These are phyloP conservation scores for Callithrix jacchus DNA, from an alignment of 2,113 vertebrate species.

Conservation along the genomic window DNA sequence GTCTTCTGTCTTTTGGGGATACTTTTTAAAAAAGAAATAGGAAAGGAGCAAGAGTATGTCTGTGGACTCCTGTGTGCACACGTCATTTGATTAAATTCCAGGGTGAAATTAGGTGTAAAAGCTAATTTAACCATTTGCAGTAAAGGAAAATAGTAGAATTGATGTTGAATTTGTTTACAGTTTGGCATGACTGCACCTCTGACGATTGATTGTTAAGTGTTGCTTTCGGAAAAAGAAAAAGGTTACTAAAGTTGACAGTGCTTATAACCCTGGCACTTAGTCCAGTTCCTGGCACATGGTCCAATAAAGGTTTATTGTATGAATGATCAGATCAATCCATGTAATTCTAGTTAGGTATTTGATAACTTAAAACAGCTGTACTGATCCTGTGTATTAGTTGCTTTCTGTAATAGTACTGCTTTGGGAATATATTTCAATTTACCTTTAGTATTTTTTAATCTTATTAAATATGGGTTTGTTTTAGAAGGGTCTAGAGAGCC, in stretches of 20 bases:
- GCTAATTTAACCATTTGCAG: neutral
- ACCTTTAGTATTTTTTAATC: neutral
- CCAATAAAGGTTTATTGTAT: neutral
- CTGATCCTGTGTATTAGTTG: neutral
- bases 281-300: neutral
- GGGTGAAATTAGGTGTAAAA: conserved; percentile 14
- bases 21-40: neutral
- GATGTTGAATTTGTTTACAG: neutral
- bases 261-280: neutral
- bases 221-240: neutral
- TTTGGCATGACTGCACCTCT: neutral
- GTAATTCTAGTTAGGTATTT: conserved; percentile 29
- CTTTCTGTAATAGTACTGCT: neutral
- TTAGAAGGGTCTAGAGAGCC: neutral
- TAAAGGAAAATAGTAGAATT: neutral
- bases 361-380: neutral
- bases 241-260: neutral
- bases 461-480: neutral
- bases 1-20: neutral
- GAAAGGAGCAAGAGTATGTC: neutral
- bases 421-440: neutral
- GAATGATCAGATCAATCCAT: neutral
- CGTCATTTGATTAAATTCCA: neutral
- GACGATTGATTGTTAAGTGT: neutral
- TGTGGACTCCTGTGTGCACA: neutral